Evolutionary conservation across 1,140 invertebrate genomes (phyloP), one percentile per base, ranked within the genome.

Genomic region (Rhysida immarginata): DNA sequence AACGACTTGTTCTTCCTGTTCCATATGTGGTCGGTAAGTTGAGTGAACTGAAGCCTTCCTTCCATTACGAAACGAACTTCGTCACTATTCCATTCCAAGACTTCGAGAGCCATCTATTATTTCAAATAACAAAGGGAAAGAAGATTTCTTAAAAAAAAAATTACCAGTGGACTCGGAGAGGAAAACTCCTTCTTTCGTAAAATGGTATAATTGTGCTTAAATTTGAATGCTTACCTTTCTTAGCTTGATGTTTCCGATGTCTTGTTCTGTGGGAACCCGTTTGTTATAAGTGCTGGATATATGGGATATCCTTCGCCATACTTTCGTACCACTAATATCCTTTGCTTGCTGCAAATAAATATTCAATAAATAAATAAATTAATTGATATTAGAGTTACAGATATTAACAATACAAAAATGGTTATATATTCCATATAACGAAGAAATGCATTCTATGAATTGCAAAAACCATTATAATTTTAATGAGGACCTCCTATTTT

Each of bases 21-120:
- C 87, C 87, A 91, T 67, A 89, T 88, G 71, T 85, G 85, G 68
- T 93, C 89, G 43, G 85, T 84, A 27, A 85, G 84, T 68, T 88
- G 85, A 21, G 86, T 85, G 66, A 84, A 88, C 48, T 87, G 73
- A 58, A 95, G 74, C 66, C 83, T 82, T 51, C 89, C 88, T 70
- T 91, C 87, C 66, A 91, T 78, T 53, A 87, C 80, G 66, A 94
- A 92, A 64, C 81, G 80, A 1, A 86, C 85, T 66, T 94, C 89
- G 62, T 92, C 87, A 68, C 83, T 84, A 45, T 68, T 68, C 92
- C 91, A 95, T 62, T 92, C 87, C 54, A 95, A 72, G 0, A 92
- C 79, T 66, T 95, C 90, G 51, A 95, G 81, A 53, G 89, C 90
- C 77, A 93, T 86, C 81, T 84, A 57, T 35, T 8, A 16, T 16